Conservation (phyloP, 2,888 invertebrate genomes). For the Drosophila bunnanda region DNA sequence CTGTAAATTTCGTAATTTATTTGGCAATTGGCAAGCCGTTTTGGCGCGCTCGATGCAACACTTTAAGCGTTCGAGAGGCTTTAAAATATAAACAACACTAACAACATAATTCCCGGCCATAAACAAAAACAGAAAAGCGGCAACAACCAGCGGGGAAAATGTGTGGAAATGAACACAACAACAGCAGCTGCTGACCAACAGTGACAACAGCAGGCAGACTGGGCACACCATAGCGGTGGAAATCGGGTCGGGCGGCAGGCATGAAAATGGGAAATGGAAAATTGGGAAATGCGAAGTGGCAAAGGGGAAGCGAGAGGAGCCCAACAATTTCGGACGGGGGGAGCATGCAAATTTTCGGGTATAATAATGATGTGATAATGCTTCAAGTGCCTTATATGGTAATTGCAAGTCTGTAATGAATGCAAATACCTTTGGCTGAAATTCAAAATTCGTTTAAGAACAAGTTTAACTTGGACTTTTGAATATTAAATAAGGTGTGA, state of each 20-base stretch:
- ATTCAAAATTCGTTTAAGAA: not conserved
- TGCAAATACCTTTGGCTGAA: constrained; percentile 38
- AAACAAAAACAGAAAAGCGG: constrained; percentile 53
- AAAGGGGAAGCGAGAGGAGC: too few relatives aligned
- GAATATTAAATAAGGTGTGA: constrained; percentile 1
- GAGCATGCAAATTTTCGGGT: constrained; percentile 52
- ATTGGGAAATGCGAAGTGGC: constrained; percentile 10
- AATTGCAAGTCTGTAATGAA: constrained; percentile 44
- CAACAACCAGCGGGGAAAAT: constrained; percentile 26
- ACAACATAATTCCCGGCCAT: constrained; percentile 74
- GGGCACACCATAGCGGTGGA: not conserved
- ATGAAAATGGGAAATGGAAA: constrained; percentile 5
- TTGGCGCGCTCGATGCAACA: constrained; percentile 45
- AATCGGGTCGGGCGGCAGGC: not conserved
- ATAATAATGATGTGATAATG: constrained; percentile 55
- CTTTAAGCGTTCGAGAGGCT: constrained; percentile 56
- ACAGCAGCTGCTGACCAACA: constrained; percentile 48
- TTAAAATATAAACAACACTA: constrained; percentile 65
- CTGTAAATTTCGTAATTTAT: constrained; percentile 74
- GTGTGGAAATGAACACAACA: constrained; percentile 30
- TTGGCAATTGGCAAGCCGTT: constrained; percentile 72
- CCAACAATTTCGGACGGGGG: constrained; percentile 12
- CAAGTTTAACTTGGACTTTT: not conserved
- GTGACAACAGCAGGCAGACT: constrained; percentile 57
- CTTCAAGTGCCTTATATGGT: constrained; percentile 48